Evolutionary conservation across 2,888 invertebrate genomes (phyloP).

Genomic region (Ellobium chinense): DNA sequence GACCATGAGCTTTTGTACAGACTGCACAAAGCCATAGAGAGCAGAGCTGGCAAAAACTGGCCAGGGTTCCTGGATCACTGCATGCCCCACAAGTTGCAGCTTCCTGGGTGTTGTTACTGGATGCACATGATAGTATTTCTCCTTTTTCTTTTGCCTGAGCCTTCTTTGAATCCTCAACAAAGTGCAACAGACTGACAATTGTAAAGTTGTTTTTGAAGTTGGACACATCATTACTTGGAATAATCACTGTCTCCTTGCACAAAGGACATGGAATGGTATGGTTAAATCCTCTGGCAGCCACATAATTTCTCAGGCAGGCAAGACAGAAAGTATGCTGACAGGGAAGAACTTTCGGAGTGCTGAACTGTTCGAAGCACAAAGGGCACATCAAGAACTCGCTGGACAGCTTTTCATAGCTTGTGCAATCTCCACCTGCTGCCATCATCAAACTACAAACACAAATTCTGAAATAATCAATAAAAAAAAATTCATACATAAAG

Average conservation of each 20-base stretch:
- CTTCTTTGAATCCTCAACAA: slow-evolving; percentile 35
- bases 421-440: not conserved
- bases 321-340: slow-evolving; percentile 58
- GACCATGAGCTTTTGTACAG: slow-evolving; percentile 47
- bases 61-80: slow-evolving; percentile 7
- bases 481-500: too few relatives aligned
- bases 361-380: slow-evolving; percentile 50
- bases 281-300: slow-evolving; percentile 26
- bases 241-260: slow-evolving; percentile 47
- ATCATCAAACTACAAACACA: too few relatives aligned
- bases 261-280: slow-evolving; percentile 48
- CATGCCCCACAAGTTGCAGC: slow-evolving; percentile 32
- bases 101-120: not conserved
- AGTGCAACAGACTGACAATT: slow-evolving; percentile 48
- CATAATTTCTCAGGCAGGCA: slow-evolving; percentile 47
- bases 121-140: not conserved
- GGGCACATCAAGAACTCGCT: slow-evolving; percentile 52
- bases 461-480: too few relatives aligned
- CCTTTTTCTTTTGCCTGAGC: not conserved
- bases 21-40: slow-evolving; percentile 50
- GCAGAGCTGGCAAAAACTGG: slow-evolving; percentile 47
- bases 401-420: slow-evolving; percentile 28
- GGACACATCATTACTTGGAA: slow-evolving; percentile 45
- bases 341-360: slow-evolving; percentile 49
- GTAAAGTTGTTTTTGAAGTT: slow-evolving; percentile 50